Evolutionary conservation across 1,140 invertebrate genomes (phyloP), one percentile per base, ranked within the genome.

Genomic region (Drosophila bipectinata): DNA sequence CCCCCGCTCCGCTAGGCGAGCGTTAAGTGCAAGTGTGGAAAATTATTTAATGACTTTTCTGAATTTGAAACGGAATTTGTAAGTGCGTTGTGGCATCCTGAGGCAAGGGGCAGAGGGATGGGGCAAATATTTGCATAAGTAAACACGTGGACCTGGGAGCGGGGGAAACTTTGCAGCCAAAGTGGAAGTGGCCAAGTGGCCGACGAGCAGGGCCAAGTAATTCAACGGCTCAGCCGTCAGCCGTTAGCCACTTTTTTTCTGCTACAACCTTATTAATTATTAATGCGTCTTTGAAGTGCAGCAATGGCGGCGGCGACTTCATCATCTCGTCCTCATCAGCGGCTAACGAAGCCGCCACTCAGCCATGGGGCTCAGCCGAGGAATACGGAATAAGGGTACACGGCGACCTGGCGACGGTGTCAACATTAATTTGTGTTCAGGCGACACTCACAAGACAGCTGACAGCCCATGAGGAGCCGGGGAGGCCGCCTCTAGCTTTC

Each of bases 31-130:
- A 90, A 90, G 72, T 90, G 82, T 90, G 78, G 81, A 87, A 90
- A 90, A 90, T 90, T 85, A 87, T 90, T 90, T 90, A 90, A 90
- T 90, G 87, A 87, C 81, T 90, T 90, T 90, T 90, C 83, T 74
- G 87, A 85, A 90, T 85, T 87, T 82, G 68, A 90, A 90, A 90
- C 87, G 87, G 85, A 90, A 90, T 90, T 79, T 67, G 72, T 82
- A 68, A 82, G 85, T 90, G 78, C 56, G 79, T 79, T 90, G 78
- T 47, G 78, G 80, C 79, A 18, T 47, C 18, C 41, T 18, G 41
- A 15, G 37, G 37, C n/a, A 32, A 54, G 60, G 49, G 58, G 59
- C 21, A 39, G 44, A 52, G 54, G 57, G 69, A 67, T 68, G 62
- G 58, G 71, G 66, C 82, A 88, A 85, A 85, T 85, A 85, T 85